phyloP scores from a whole-genome alignment of 2,888 invertebrate species.

The Pammene aurita region DNA sequence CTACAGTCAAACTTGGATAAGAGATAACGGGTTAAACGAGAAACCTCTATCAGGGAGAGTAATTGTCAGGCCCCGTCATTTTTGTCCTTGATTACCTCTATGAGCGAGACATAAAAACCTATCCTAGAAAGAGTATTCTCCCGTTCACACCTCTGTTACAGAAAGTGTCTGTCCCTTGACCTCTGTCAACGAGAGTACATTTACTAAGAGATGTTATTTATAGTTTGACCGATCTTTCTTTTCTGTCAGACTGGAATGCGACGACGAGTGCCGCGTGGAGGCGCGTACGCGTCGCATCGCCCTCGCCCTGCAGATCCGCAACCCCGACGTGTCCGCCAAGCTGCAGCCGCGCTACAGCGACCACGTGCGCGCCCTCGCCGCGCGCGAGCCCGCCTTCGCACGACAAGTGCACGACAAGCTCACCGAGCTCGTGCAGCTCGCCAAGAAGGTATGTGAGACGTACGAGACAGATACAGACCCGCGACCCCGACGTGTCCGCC shows the following conservation, averaged over 20 bases:
- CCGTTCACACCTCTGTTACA: too few species aligned
- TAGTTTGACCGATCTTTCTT: background rate
- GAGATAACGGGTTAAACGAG: too few species aligned
- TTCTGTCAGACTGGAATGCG: constrained; percentile 90
- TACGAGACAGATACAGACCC: background rate
- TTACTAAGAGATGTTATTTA: too few species aligned
- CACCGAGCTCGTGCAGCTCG: constrained; percentile 92
- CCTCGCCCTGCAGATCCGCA: constrained; percentile 95
- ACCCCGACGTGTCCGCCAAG: constrained; percentile 92
- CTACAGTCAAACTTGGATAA: too few species aligned
- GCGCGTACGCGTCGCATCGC: constrained; percentile 95
- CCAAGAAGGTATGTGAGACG: constrained; percentile 84
- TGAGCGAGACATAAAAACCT: too few species aligned
- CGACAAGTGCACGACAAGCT: constrained; percentile 92
- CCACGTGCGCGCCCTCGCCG: constrained; percentile 91
- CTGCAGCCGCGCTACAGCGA: constrained; percentile 94
- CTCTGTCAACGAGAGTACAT: too few species aligned
- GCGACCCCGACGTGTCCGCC: constrained; percentile 1
- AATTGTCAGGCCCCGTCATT: too few species aligned
- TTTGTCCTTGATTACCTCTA: too few species aligned
- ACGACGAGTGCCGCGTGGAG: constrained; percentile 93
- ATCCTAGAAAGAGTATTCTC: too few species aligned
- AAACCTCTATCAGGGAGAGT: too few species aligned
- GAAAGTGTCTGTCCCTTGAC: too few species aligned
- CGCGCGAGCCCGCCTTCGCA: constrained; percentile 91